Evolutionary conservation across 2,797 vertebrate species (phyloP), one percentile per base, ranked within the genome.

Genomic region (Phalanger gymnotis): DNA sequence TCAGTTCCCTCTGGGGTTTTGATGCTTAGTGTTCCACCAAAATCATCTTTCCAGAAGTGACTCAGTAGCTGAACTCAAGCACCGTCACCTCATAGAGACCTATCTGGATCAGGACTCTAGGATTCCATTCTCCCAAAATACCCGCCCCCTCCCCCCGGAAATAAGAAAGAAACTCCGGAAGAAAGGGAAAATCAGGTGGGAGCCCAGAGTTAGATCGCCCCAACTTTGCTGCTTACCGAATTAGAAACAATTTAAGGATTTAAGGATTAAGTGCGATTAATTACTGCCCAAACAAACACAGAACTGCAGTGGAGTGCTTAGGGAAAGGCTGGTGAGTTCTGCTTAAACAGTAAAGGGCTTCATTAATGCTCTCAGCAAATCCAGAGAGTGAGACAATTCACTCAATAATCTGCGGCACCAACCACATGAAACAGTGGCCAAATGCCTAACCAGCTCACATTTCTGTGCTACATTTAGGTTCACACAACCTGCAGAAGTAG

Each of bases 201-300:
- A 96, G 94, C 94, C 73, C 66, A 91, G 95, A 94, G 53, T 55
- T 19, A 93, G 96, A 95, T 97, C 93, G 94, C 92, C 94, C 87
- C 96, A 97, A 95, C 96, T 97, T 98, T 57, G 92, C 94, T 96
- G 97, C 97, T 98, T 98, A 98, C 97, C 98, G 98, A 98, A 98
- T 98, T 98, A 98, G 97, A 98, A 98, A 98, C 94, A 97, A 98
- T 98, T 98, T 97, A 98, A 95, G 97, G 97, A 98, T 98, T 97
- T 98, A 98, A 97, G 98, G 98, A 98, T 98, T 98, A 98, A 98
- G 98, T 97, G 97, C 98, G 98, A 97, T 98, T 98, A 98, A 98
- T 98, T 98, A 98, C 98, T 98, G 97, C 98, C 97, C 98, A 98
- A 51, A 97, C 97, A 98, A 98, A 98, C 95, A 98, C 92, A 95